These are phyloP conservation scores for Corbicula japonica DNA, from an alignment of 2,888 invertebrate genomes.

Conservation along the genomic window DNA sequence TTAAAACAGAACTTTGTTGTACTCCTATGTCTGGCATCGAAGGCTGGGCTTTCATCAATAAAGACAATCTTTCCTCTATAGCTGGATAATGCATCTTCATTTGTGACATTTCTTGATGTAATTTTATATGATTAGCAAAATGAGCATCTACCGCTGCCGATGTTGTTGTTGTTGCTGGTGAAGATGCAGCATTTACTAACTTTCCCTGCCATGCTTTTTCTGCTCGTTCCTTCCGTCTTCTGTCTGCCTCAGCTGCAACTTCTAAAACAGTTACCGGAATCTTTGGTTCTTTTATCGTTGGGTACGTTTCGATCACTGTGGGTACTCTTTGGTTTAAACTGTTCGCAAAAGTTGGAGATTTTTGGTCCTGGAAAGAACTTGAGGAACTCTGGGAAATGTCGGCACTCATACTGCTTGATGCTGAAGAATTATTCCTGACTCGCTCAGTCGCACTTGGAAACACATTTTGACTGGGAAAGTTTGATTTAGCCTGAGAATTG, in stretches of 20 bases:
- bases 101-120: slow-evolving; percentile 17
- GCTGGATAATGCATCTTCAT: slow-evolving; percentile 30
- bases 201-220: slow-evolving; percentile 23
- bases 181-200: background rate
- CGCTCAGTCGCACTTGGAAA: background rate
- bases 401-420: no score
- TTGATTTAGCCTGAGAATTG: slow-evolving; percentile 2
- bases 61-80: slow-evolving; percentile 44
- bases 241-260: slow-evolving; percentile 45
- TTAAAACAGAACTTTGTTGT: no score
- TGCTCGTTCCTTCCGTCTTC: slow-evolving; percentile 15
- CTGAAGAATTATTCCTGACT: background rate
- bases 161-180: slow-evolving; percentile 13
- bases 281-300: slow-evolving; percentile 7
- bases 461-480: background rate
- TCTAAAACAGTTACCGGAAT: slow-evolving; percentile 62
- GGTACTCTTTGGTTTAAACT: slow-evolving; percentile 3
- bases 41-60: slow-evolving; percentile 55
- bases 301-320: slow-evolving; percentile 3
- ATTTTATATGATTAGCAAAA: background rate
- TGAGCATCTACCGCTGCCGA: background rate
- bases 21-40: no score
- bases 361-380: no score
- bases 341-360: no score
- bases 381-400: no score